Evolutionary conservation across 2,888 invertebrate species (phyloP), one percentile per base, ranked within the genome.

Genomic region (Anaspis maculata): DNA sequence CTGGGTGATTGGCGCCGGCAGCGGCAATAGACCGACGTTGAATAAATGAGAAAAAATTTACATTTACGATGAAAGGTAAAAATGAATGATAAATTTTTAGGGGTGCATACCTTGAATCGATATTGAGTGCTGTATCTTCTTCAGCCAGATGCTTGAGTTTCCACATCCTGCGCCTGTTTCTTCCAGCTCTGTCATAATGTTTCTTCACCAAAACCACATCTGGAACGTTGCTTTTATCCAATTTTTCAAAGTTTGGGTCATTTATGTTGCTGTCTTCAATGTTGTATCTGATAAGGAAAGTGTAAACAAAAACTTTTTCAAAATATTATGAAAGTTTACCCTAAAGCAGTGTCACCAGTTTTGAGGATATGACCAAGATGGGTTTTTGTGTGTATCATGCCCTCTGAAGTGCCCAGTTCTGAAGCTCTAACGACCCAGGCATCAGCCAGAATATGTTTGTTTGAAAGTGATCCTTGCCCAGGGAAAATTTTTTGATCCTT

Each of bases 171-270:
- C 79, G 78, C 34, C 79, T 77, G n/a, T 80, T 74, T 19, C 88
- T 71, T 0, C 76, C 73, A 2, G 76, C 65, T 43, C 75, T 76
- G 54, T 84, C 88, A 61, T 86, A 94, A 47, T 77, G 72, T 63
- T 98, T 98, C 70, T 91, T 94, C 6, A 96, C 89, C n/a, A 98
- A 67, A 36, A 97, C 77, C 34, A 97, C 84, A 68, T 97, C 96
- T 0, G 96, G 94, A 15, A 95, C 61, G 7, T 57, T 56, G 41
- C 72, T 73, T 23, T 66, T 62, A 37, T 77, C 71, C 48, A 98
- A 61, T 54, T 86, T 85, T 40, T 98, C 96, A 57, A 91, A 85
- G 59, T 90, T 79, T 0, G 61, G 60, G 60, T 98, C 86, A 60
- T 98, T 99, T 24, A 92, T 76, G 61, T 98, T 98, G 14, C 87